phyloP scores from a whole-genome alignment of 1,140 invertebrate species.

The Tribolium madens region DNA sequence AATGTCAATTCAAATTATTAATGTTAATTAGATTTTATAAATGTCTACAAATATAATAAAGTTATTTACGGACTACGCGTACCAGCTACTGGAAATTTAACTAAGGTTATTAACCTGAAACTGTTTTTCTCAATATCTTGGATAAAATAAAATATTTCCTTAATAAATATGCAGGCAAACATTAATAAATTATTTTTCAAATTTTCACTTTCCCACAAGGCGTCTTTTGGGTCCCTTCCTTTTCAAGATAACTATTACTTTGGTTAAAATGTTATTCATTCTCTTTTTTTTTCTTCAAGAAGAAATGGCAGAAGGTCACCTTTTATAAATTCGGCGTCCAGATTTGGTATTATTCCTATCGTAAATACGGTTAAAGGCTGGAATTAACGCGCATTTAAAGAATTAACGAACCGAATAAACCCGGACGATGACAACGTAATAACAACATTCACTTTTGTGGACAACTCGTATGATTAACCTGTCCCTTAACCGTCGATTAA shows the following conservation, averaged over 20 bases:
- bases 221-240: not conserved
- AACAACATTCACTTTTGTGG: constrained; percentile 42
- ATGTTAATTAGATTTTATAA: constrained; percentile 17
- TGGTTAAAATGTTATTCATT: not conserved
- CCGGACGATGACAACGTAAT: constrained; percentile 43
- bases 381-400: constrained; percentile 19
- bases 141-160: not conserved
- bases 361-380: constrained; percentile 12
- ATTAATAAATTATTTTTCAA: not conserved
- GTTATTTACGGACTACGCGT: not conserved
- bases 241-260: not conserved
- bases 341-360: not conserved
- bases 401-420: constrained; percentile 41
- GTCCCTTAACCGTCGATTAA: constrained; percentile 7
- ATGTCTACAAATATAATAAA: constrained; percentile 23
- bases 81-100: constrained; percentile 5
- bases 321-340: not conserved
- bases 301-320: constrained; percentile 7
- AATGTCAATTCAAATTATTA: constrained; percentile 11
- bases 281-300: not conserved
- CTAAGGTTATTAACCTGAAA: not conserved
- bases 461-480: not conserved
- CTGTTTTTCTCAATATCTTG: not conserved
- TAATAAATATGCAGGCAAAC: not conserved
- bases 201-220: not conserved